phyloP scores from a whole-genome alignment of 2,888 invertebrate genomes.

The Dugesia japonica region DNA sequence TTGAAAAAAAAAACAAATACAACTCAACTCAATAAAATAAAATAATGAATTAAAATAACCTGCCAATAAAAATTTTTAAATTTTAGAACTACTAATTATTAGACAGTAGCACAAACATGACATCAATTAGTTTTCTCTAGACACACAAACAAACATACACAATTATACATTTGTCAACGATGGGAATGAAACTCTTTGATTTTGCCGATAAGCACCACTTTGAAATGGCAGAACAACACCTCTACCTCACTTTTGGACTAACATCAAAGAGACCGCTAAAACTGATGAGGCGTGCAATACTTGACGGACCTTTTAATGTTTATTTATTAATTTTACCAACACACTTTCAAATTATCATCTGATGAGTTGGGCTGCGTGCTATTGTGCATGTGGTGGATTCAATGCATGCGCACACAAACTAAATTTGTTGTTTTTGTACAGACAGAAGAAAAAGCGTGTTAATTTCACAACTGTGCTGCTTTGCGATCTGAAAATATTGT shows the following conservation, averaged over 20 bases:
- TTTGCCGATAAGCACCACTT: constrained; percentile 16
- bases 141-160: neutral
- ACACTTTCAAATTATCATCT: neutral
- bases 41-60: too few relatives aligned
- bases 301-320: constrained; percentile 12
- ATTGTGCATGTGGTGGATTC: too few relatives aligned
- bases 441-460: too few relatives aligned
- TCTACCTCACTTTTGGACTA: neutral
- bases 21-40: too few relatives aligned
- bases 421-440: too few relatives aligned
- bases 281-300: constrained; percentile 14
- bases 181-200: constrained; percentile 20
- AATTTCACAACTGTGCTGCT: too few relatives aligned
- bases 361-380: too few relatives aligned
- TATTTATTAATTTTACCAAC: neutral
- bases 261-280: neutral
- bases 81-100: neutral
- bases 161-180: constrained; percentile 20
- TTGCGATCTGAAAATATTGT: too few relatives aligned
- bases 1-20: too few relatives aligned
- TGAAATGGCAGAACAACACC: neutral
- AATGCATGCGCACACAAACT: too few relatives aligned
- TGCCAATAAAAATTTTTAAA: neutral
- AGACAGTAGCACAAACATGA: neutral
- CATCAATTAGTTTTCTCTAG: neutral